phyloP scores from a whole-genome alignment of 2,888 invertebrate genomes.

The Meloe dianella region DNA sequence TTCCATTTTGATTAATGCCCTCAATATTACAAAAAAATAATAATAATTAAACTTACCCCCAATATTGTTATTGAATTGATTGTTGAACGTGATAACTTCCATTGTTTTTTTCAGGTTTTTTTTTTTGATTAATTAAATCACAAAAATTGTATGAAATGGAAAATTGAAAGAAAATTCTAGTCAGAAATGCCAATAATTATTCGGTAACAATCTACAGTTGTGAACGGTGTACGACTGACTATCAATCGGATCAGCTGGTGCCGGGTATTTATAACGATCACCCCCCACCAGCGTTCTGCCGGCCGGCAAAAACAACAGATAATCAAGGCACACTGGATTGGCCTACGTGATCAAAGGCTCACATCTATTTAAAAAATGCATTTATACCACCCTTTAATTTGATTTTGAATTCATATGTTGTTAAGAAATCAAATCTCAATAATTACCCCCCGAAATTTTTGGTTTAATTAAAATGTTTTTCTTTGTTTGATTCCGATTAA shows the following conservation, averaged over 20 bases:
- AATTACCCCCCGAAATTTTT: no score
- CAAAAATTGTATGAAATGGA: conserved; percentile 29
- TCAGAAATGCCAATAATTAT: no score
- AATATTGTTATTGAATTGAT: conserved; percentile 64
- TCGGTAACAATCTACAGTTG: no score
- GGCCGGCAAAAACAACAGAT: conserved; percentile 50
- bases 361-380: conserved; percentile 11
- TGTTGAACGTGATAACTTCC: conserved; percentile 82
- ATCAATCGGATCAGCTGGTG: conserved; percentile 48
- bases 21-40: conserved; percentile 12
- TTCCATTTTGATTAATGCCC: no score
- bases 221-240: no score
- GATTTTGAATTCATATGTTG: neutral
- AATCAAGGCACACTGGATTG: conserved; percentile 53
- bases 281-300: conserved; percentile 43
- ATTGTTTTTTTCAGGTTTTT: conserved; percentile 67
- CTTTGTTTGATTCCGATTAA: no score
- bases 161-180: no score
- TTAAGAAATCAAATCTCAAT: no score
- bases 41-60: conserved; percentile 39
- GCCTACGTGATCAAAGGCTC: conserved; percentile 44
- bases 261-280: conserved; percentile 61
- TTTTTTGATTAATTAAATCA: no score
- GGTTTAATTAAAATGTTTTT: no score
- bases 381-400: neutral